Conservation (phyloP, 2,113 vertebrate species). For the Mellivora capensis region DNA sequence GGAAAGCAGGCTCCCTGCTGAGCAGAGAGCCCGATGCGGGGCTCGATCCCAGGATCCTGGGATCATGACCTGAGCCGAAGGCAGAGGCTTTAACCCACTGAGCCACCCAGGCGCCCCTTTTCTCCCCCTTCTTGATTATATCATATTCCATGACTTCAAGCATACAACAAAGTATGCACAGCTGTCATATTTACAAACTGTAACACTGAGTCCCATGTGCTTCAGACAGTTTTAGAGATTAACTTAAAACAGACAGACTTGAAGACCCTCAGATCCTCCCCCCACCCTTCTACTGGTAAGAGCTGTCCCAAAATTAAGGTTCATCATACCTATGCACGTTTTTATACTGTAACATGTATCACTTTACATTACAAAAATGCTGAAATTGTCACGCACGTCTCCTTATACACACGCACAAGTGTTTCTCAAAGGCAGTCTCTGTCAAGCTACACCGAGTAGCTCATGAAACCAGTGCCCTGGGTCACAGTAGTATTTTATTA, state of each 20-base stretch:
- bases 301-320: background rate
- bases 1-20: no score
- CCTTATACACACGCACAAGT: background rate
- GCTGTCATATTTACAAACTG: background rate
- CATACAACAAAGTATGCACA: background rate
- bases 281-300: background rate
- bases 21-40: no score
- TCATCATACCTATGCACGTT: background rate
- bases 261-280: background rate
- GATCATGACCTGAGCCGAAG: no score
- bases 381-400: background rate
- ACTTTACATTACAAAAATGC: background rate
- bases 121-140: background rate
- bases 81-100: no score
- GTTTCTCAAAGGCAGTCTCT: background rate
- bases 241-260: background rate
- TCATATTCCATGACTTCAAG: background rate
- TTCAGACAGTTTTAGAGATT: background rate
- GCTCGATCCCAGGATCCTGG: no score
- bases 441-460: background rate
- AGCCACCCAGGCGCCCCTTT: no score
- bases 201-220: background rate
- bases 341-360: background rate
- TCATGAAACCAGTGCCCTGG: background rate
- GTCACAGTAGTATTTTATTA: background rate